Conservation (phyloP, 1,140 invertebrate species). For the Glomeris maerens region DNA sequence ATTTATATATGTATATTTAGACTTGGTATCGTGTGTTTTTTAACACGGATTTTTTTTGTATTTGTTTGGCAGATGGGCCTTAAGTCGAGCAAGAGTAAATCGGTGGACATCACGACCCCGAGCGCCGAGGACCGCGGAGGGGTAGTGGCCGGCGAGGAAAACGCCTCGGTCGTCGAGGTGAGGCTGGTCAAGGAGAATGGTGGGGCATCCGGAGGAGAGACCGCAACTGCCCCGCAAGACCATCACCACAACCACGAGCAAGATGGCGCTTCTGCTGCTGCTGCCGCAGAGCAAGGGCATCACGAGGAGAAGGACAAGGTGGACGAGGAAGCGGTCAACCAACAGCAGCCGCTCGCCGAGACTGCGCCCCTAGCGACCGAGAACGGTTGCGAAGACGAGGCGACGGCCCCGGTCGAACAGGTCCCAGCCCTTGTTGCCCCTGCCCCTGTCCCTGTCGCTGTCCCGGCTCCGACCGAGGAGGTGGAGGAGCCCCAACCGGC, state of each 20-base stretch:
- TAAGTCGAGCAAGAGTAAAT: background rate
- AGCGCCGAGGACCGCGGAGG: background rate
- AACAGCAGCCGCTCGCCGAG: background rate
- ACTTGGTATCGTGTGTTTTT: too few relatives aligned
- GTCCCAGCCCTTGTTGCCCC: background rate
- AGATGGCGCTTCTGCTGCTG: background rate
- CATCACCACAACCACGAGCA: background rate
- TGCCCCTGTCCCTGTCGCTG: background rate
- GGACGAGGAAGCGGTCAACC: background rate
- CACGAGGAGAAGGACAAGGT: background rate
- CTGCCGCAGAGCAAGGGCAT: background rate
- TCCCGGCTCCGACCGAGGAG: background rate
- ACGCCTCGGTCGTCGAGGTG: background rate
- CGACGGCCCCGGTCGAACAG: background rate
- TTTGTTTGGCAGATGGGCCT: conserved; percentile 1
- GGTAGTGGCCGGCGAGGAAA: background rate
- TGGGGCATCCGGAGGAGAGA: background rate
- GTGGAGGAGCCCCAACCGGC: background rate
- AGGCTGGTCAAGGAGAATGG: background rate
- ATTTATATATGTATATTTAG: too few relatives aligned
- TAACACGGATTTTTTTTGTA: too few relatives aligned
- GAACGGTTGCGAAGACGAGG: background rate
- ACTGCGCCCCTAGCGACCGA: background rate
- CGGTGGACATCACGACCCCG: conserved; percentile 1
- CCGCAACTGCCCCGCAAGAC: background rate